Conservation (phyloP, 2,797 vertebrate genomes). For the Lacerta bilineata region DNA sequence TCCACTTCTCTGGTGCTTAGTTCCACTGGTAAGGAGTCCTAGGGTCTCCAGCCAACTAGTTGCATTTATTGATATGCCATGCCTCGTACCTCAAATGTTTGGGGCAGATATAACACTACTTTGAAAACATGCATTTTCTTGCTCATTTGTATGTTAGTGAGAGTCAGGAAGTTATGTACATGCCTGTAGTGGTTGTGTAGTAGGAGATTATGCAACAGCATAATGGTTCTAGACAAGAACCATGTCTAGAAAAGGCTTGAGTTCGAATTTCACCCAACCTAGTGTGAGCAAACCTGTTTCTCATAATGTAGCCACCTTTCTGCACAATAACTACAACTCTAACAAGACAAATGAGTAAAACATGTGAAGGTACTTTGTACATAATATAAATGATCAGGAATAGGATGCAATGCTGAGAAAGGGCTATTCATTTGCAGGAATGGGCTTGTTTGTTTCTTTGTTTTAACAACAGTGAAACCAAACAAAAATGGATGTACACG, state of each 20-base stretch:
- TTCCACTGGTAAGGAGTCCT: fast-evolving
- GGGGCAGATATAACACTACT: not conserved
- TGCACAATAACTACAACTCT: too few relatives aligned
- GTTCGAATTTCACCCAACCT: too few relatives aligned
- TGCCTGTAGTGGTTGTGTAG: too few relatives aligned
- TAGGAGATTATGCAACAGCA: too few relatives aligned
- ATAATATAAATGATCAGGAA: not conserved
- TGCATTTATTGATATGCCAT: constrained; percentile 67
- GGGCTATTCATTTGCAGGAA: not conserved
- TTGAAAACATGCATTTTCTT: not conserved
- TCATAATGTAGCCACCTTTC: too few relatives aligned
- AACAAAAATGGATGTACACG: constrained; percentile 23
- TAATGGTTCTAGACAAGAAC: too few relatives aligned
- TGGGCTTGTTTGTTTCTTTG: not conserved
- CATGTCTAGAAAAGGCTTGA: too few relatives aligned
- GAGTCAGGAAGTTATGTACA: too few relatives aligned
- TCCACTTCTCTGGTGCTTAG: not conserved
- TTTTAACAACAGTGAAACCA: constrained; percentile 41
- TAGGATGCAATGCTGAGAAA: not conserved
- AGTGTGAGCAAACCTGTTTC: too few relatives aligned
- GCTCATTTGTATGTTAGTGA: too few relatives aligned
- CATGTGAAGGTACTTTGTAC: too few relatives aligned
- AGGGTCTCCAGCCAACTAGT: not conserved
- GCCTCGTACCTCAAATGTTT: constrained; percentile 13
- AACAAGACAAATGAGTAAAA: too few relatives aligned